Conservation (phyloP, 2,888 invertebrate genomes). For the Tachystola acroxantha region DNA sequence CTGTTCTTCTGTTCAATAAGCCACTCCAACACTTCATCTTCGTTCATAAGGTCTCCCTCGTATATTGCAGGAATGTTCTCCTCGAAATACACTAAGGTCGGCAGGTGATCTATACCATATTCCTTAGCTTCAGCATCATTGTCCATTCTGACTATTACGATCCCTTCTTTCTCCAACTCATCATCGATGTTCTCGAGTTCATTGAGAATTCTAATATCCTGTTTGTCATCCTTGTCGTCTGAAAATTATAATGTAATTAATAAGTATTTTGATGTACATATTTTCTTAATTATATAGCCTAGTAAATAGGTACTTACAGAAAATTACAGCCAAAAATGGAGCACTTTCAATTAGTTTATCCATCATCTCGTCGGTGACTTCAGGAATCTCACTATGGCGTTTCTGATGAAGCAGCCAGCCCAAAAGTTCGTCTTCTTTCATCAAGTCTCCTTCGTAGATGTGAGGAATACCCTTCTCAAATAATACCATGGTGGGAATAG, state of each 20-base stretch:
- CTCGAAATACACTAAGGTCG: constrained; percentile 92
- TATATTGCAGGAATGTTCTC: constrained; percentile 94
- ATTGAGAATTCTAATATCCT: constrained; percentile 91
- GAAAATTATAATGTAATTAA: constrained; percentile 23
- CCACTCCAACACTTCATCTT: constrained; percentile 95
- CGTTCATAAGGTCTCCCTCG: constrained; percentile 94
- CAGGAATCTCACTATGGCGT: constrained; percentile 93
- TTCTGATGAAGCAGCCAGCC: constrained; percentile 95
- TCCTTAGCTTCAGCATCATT: constrained; percentile 94
- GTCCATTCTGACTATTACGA: constrained; percentile 93
- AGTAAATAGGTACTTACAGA: constrained; percentile 82
- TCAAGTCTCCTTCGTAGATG: constrained; percentile 89
- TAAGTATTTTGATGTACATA: not conserved
- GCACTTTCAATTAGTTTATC: constrained; percentile 90
- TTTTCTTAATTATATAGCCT: not conserved
- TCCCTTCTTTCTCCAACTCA: constrained; percentile 92
- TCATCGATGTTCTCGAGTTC: constrained; percentile 96
- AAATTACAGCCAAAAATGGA: constrained; percentile 91
- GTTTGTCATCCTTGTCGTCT: constrained; percentile 95
- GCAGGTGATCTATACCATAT: constrained; percentile 93
- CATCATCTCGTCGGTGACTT: constrained; percentile 96
- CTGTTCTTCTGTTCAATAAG: constrained; percentile 91
- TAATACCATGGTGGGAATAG: constrained; percentile 88
- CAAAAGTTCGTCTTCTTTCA: constrained; percentile 92
- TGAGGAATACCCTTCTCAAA: constrained; percentile 86